Conservation (phyloP, 2,888 invertebrate species). For the Brachyptera risi region DNA sequence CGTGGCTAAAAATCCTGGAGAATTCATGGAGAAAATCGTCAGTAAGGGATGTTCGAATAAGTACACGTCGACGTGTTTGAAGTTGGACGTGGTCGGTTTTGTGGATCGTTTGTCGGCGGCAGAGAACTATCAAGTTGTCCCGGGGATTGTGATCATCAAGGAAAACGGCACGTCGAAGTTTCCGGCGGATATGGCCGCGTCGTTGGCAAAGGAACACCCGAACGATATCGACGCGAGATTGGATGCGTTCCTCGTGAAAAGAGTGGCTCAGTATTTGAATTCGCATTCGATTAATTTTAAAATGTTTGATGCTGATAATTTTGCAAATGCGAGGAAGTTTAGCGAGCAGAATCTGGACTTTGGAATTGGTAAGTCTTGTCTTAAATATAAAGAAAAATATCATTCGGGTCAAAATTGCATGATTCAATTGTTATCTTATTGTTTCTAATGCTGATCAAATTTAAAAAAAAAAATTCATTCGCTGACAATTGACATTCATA, state of each 20-base stretch:
- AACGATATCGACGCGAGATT: conserved; percentile 71
- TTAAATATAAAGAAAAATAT: no score
- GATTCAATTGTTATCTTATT: no score
- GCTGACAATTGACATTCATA: no score
- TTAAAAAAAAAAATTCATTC: no score
- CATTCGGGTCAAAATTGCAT: no score
- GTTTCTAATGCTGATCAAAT: no score
- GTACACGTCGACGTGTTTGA: conserved; percentile 70
- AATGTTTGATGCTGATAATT: conserved; percentile 59
- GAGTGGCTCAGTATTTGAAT: conserved; percentile 65
- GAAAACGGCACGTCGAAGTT: conserved; percentile 21
- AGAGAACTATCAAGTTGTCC: conserved; percentile 60
- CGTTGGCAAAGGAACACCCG: conserved; percentile 69
- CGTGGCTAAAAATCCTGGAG: conserved; percentile 16
- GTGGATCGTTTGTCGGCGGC: conserved; percentile 69
- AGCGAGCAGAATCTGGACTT: conserved; percentile 42
- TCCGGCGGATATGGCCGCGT: conserved; percentile 41
- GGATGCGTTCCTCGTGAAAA: conserved; percentile 69
- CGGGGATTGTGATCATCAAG: conserved; percentile 70
- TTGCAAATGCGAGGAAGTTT: conserved; percentile 55
- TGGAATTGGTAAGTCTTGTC: no score
- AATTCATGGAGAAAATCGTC: conserved; percentile 26
- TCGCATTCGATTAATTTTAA: conserved; percentile 69
- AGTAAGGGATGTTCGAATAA: conserved; percentile 45
- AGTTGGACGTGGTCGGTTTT: conserved; percentile 71